phyloP scores from a whole-genome alignment of 2,888 invertebrate genomes.

The Rhaphigaster nebulosa region DNA sequence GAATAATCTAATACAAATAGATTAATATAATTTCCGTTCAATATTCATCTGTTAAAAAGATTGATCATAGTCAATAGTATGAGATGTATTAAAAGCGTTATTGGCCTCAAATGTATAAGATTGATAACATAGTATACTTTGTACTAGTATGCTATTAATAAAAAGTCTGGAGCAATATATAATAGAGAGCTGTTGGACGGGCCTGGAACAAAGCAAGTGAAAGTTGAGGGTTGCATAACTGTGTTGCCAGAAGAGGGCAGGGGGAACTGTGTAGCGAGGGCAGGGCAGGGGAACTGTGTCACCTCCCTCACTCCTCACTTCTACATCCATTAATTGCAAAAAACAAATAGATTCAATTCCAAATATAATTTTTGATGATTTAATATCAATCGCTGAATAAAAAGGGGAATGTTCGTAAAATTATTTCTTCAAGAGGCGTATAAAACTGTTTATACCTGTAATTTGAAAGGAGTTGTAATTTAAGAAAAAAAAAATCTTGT shows the following conservation, averaged over 20 bases:
- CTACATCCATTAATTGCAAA: not conserved
- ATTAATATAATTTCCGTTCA: too few species aligned
- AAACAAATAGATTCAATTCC: not conserved
- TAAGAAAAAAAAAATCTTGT: too few species aligned
- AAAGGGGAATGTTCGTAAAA: not conserved
- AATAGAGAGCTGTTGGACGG: not conserved
- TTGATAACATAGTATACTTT: not conserved
- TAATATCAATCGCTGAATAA: not conserved
- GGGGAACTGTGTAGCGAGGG: not conserved
- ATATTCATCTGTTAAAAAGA: too few species aligned
- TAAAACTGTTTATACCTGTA: too few species aligned
- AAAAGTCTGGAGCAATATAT: not conserved
- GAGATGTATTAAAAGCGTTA: too few species aligned
- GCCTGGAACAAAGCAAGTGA: not conserved
- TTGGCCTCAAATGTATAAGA: not conserved
- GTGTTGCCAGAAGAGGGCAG: not conserved
- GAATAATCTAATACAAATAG: too few species aligned
- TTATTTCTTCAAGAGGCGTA: too few species aligned
- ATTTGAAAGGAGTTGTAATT: too few species aligned
- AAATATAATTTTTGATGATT: too few species aligned
- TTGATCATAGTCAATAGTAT: too few species aligned
- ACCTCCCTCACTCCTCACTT: not conserved
- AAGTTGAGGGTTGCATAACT: conserved; percentile 2
- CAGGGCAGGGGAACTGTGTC: not conserved
- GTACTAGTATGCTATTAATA: not conserved